Percentiles rank a stretch among this genome's conserved stretches.
phyloP scores from a whole-genome alignment of 2,113 vertebrate genomes.

The Prietella phreatophila region DNA sequence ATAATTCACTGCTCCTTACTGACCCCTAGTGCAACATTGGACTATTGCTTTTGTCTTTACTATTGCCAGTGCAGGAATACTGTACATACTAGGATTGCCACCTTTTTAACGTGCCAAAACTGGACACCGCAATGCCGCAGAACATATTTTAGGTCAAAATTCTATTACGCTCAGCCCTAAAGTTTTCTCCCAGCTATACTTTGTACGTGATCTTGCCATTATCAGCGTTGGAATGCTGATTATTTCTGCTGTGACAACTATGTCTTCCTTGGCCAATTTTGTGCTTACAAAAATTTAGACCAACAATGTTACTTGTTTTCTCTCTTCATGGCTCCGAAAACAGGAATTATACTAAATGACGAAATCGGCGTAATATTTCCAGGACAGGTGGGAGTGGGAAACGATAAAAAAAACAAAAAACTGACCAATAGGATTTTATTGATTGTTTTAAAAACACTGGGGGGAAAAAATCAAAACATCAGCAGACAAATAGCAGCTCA shows the following conservation, averaged over 20 bases:
- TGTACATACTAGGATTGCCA: not conserved
- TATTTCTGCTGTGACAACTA: not conserved
- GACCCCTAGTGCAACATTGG: slow-evolving; percentile 44
- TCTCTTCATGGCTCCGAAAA: not conserved
- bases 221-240: too few relatives aligned
- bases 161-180: not conserved
- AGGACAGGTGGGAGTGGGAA: not conserved
- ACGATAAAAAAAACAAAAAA: not conserved
- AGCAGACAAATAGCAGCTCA: not conserved
- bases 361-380: not conserved
- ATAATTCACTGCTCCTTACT: slow-evolving; percentile 35
- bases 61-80: not conserved
- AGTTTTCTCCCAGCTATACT: not conserved
- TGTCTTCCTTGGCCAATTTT: not conserved
- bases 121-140: not conserved
- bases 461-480: not conserved
- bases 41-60: slow-evolving; percentile 14
- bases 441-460: not conserved
- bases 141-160: not conserved
- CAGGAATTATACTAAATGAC: not conserved
- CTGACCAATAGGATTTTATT: not conserved
- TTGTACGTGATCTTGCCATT: not conserved
- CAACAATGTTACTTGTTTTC: not conserved
- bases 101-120: not conserved
- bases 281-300: not conserved